Evolutionary conservation across 1,140 invertebrate species (phyloP), one percentile per base, ranked within the genome.

Genomic region (Chelonus insularis): DNA sequence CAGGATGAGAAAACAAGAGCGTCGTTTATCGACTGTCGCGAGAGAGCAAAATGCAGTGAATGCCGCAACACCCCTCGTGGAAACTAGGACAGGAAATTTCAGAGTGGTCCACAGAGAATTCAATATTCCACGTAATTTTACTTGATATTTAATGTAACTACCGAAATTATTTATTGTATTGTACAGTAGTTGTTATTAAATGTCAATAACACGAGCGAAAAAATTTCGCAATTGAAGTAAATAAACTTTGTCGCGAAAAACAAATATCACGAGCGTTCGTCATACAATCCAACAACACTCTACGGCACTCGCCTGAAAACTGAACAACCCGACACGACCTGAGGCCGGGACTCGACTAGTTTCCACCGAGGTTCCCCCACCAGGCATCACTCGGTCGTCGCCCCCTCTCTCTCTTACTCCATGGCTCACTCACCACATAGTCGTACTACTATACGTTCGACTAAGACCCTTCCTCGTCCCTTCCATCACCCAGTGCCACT

Each of bases 331-430:
- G 68, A 73, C 73, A 51, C 72, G 73, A 77, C 69, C 74, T 74
- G 70, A 74, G 71, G 75, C 74, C 74, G 71, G 75, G 73, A 74
- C 69, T 68, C 75, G 74, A 78, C 75, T 78, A 72, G 66, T 73
- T 76, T 71, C 72, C 68, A 65, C 67, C 48, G 62, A 65, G 68
- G 61, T 50, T 57, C 62, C 72, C 73, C 68, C 70, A 69, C 67
- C 57, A 55, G 65, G 20, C 7, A 23, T 23, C 20, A 23, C 20
- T 25, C 7, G 20, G 47, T 20, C 60, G 68, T 58, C 62, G 52
- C 34, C 39, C 14, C 43, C 47, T 54, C 12, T 2, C 21, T 32
- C 41, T 11, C 16, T 4, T 8, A 52, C 48, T n/a, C n/a, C n/a
- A n/a, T n/a, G n/a, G 39, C 64, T 45, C 25, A 60, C 72, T 65